Conservation (phyloP, 1,140 invertebrate genomes). For the Penaeus vannamei region DNA sequence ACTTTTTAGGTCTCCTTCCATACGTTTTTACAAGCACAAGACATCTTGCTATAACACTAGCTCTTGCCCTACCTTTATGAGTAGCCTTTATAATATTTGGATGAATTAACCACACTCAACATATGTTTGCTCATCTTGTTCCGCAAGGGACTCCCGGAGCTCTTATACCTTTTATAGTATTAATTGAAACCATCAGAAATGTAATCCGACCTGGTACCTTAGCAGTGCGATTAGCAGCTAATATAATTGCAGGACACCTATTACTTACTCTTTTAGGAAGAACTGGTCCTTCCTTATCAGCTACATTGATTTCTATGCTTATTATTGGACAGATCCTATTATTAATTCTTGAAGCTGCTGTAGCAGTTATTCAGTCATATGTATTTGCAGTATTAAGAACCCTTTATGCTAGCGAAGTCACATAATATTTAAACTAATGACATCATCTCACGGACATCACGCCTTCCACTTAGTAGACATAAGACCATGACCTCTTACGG, state of each 20-base stretch:
- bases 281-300: neutral
- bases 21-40: neutral
- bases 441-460: conserved; percentile 60
- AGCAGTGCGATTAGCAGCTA: conserved; percentile 78
- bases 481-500: conserved; percentile 72
- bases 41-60: neutral
- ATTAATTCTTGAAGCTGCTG: conserved; percentile 32
- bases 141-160: neutral
- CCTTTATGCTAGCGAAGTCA: conserved; percentile 74
- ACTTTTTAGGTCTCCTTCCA: neutral
- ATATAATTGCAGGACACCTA: conserved; percentile 81
- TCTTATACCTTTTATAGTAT: conserved; percentile 73
- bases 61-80: neutral
- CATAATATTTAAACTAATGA: conserved; percentile 67
- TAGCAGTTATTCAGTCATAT: conserved; percentile 71
- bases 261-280: conserved; percentile 75
- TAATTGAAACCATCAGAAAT: conserved; percentile 72
- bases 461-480: conserved; percentile 66
- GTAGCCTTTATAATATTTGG: neutral
- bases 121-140: conserved; percentile 17
- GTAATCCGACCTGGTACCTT: conserved; percentile 78
- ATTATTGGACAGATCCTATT: too few relatives aligned
- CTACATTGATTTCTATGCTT: neutral
- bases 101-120: neutral
- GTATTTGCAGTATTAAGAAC: conserved; percentile 75